Conservation (phyloP, 1,140 invertebrate species). For the Caenorhabditis inopinata region DNA sequence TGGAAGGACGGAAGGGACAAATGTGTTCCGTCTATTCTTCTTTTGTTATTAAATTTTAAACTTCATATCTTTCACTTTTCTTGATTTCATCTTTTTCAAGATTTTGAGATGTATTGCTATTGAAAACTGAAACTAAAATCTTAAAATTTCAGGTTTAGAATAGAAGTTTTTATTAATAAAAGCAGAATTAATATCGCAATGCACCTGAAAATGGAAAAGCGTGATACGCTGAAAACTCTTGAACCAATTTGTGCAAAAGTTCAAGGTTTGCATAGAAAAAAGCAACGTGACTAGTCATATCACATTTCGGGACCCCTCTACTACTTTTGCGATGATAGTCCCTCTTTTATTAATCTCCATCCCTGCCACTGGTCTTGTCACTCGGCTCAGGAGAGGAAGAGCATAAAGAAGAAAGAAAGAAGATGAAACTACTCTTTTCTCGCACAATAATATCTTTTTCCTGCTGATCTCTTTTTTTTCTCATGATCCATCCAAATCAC, state of each 20-base stretch:
- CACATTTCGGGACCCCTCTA: background rate
- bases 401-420: background rate
- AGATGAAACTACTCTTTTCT: slow-evolving; percentile 25
- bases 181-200: too few species aligned
- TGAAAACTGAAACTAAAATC: too few species aligned
- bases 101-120: too few species aligned
- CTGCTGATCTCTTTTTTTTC: slow-evolving; percentile 24
- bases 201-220: background rate
- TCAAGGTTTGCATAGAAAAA: background rate
- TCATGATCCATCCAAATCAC: slow-evolving; percentile 32
- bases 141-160: too few species aligned
- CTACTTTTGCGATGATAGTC: slow-evolving; percentile 1
- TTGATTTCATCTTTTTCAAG: too few species aligned
- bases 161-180: too few species aligned
- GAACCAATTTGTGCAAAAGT: background rate
- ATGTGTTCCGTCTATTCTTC: slow-evolving; percentile 11
- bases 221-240: background rate
- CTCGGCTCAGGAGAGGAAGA: background rate
- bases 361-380: slow-evolving; percentile 19
- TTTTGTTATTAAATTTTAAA: slow-evolving; percentile 15
- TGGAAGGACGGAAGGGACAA: background rate
- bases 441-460: slow-evolving; percentile 28
- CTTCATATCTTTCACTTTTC: too few species aligned
- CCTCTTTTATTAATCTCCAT: slow-evolving; percentile 18
- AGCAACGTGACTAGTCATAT: slow-evolving; percentile 24